Evolutionary conservation across 2,113 vertebrate species (phyloP).

Genomic region (Sinocyclocheilus anophthalmus): DNA sequence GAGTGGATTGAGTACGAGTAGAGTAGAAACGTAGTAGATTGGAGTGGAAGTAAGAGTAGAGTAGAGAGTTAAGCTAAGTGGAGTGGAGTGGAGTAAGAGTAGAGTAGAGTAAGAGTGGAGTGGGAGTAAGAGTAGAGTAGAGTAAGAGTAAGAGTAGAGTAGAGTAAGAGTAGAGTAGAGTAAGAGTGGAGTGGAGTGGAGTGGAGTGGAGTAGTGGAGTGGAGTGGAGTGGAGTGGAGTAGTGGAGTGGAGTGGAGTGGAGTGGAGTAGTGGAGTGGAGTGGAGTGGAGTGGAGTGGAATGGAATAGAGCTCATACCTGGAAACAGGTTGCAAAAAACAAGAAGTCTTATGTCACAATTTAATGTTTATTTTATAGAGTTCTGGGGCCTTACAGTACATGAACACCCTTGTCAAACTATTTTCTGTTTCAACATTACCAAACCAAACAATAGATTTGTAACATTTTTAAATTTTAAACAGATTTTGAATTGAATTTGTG

Average conservation of each 20-base stretch:
- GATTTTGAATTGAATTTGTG: no score
- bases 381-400: no score
- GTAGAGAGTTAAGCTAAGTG: no score
- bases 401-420: no score
- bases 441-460: no score
- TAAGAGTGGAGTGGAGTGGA: background rate
- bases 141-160: background rate
- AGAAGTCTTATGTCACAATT: background rate
- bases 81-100: no score
- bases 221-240: background rate
- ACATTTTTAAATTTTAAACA: no score
- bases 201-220: background rate
- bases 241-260: background rate
- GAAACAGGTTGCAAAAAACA: background rate
- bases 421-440: no score
- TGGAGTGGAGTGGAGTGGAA: background rate
- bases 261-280: background rate
- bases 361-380: no score
- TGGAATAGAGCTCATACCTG: background rate
- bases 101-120: background rate
- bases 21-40: no score
- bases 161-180: background rate
- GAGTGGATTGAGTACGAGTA: no score
- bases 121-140: background rate
- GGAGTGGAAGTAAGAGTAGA: no score